Evolutionary conservation across 1,140 invertebrate genomes (phyloP).

Genomic region (Bombus superbus): DNA sequence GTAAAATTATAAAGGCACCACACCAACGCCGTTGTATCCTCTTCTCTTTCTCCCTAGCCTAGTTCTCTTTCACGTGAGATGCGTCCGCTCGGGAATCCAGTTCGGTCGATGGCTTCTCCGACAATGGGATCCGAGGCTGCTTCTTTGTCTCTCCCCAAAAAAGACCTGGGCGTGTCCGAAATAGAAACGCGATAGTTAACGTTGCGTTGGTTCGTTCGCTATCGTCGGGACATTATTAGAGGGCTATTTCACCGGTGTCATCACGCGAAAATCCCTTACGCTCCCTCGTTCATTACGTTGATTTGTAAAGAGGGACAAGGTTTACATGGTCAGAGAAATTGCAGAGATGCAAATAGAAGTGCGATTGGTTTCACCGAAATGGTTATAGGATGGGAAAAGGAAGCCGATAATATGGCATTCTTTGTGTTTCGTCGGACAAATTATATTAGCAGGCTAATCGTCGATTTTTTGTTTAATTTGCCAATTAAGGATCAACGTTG

Average conservation of each 20-base stretch:
- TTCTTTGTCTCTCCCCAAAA: slow-evolving; percentile 27
- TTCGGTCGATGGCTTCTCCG: slow-evolving; percentile 17
- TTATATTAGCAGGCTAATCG: not conserved
- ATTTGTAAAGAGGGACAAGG: not conserved
- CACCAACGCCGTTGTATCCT: not conserved
- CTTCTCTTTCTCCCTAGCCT: not conserved
- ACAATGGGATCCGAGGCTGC: not conserved
- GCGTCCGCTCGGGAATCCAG: not conserved
- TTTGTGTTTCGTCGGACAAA: not conserved
- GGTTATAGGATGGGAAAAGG: not conserved
- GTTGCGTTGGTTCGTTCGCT: not conserved
- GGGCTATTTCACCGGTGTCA: too few species aligned
- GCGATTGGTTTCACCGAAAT: not conserved
- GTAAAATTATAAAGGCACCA: not conserved
- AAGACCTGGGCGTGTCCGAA: slow-evolving; percentile 65
- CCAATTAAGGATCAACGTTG: too few species aligned
- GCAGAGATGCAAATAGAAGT: not conserved
- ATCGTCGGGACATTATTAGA: not conserved
- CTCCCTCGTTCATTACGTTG: not conserved
- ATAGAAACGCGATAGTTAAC: slow-evolving; percentile 73
- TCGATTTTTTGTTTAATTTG: not conserved
- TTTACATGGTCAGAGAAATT: not conserved
- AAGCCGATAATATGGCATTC: not conserved
- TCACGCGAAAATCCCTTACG: not conserved
- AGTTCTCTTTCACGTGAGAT: not conserved